These are phyloP conservation scores for Sebastes iracundus DNA, from an alignment of 2,797 vertebrate genomes.

Conservation along the genomic window DNA sequence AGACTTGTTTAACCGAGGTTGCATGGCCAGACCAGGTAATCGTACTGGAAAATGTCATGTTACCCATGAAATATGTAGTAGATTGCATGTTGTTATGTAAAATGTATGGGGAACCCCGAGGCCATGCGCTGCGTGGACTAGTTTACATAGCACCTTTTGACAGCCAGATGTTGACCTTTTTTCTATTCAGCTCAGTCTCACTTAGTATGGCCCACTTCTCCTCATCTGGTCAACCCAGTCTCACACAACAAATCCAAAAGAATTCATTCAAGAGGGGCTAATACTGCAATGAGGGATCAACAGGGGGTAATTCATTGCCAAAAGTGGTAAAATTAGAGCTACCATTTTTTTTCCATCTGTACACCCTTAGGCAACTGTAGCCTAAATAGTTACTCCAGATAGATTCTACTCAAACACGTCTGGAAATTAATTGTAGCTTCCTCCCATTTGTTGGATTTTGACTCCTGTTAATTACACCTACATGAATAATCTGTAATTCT, in stretches of 20 bases:
- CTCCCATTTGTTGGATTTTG: conserved; percentile 78
- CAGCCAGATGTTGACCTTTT: conserved; percentile 71
- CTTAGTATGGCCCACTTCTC: conserved; percentile 53
- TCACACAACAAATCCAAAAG: conserved; percentile 30
- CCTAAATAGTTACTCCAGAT: conserved; percentile 78
- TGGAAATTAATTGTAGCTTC: conserved; percentile 70
- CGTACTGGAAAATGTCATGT: conserved; percentile 39
- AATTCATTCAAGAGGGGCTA: conserved; percentile 40
- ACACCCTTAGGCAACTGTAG: conserved; percentile 62
- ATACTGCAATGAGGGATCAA: conserved; percentile 51
- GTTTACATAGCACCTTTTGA: conserved; percentile 59
- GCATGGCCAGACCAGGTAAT: conserved; percentile 24
- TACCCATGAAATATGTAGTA: conserved; percentile 67
- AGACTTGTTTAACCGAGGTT: conserved; percentile 33
- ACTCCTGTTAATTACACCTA: conserved; percentile 80
- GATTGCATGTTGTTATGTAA: conserved; percentile 73
- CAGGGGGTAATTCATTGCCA: conserved; percentile 66
- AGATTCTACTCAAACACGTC: conserved; percentile 73
- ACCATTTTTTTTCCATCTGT: conserved; percentile 64
- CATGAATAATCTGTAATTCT: conserved; percentile 82
- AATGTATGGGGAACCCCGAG: conserved; percentile 61
- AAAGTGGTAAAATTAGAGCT: conserved; percentile 77
- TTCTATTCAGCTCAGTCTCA: conserved; percentile 11
- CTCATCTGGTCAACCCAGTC: conserved; percentile 49
- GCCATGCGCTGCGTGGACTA: conserved; percentile 33